A percentile compares a stretch with the other conserved stretches of the same genome.
Evolutionary conservation across 2,888 invertebrate genomes (phyloP).

Genomic region (Nowickia ferox): DNA sequence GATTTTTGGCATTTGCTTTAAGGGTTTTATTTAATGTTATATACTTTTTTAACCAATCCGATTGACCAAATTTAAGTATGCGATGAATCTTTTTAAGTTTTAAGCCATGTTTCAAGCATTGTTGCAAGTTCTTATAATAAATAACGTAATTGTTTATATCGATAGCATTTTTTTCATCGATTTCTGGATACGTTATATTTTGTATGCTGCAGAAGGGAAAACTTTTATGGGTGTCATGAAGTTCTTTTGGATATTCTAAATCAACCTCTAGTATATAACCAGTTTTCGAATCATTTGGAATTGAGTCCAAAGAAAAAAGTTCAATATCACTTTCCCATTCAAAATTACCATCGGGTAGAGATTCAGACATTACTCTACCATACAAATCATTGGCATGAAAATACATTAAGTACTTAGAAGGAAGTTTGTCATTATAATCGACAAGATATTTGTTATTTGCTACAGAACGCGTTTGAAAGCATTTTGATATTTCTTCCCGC

Average conservation of each 20-base stretch:
- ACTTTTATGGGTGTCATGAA: constrained; percentile 20
- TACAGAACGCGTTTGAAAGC: constrained; percentile 75
- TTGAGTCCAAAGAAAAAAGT: background rate
- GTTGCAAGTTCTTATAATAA: constrained; percentile 75
- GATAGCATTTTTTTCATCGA: constrained; percentile 62
- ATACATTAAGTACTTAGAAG: constrained; percentile 65
- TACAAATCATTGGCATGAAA: constrained; percentile 71
- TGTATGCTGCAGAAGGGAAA: constrained; percentile 46
- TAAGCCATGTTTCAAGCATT: constrained; percentile 76
- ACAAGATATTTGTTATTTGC: constrained; percentile 80
- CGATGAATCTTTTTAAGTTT: constrained; percentile 74
- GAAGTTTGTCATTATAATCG: constrained; percentile 74
- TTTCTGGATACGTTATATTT: background rate
- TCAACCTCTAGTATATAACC: constrained; percentile 75
- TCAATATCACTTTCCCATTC: constrained; percentile 19
- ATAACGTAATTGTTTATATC: constrained; percentile 76
- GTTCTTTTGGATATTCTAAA: constrained; percentile 32
- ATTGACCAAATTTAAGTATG: constrained; percentile 76
- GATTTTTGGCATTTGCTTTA: background rate
- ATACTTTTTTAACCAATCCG: constrained; percentile 74
- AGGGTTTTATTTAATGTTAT: constrained; percentile 10
- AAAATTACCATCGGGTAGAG: constrained; percentile 74
- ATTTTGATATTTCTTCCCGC: constrained; percentile 77
- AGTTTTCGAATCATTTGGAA: constrained; percentile 12
- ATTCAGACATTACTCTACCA: constrained; percentile 73